Conservation (phyloP, 2,113 vertebrate genomes). For the Cricetomys ansorgei region DNA sequence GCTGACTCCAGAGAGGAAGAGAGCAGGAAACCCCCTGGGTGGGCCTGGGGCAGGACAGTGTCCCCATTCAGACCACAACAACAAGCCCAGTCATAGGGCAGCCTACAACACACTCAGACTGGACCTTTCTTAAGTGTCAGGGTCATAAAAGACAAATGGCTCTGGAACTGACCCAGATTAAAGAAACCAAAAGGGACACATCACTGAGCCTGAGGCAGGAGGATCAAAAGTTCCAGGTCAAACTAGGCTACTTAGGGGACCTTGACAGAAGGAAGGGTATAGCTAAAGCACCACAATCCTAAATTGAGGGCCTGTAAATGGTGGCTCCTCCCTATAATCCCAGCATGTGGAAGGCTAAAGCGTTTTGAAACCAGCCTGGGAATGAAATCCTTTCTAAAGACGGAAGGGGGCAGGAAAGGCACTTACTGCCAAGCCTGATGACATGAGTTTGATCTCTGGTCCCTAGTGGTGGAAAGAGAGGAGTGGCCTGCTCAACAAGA, state of each 20-base stretch:
- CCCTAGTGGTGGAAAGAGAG: not conserved
- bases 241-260: not conserved
- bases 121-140: not conserved
- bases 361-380: not conserved
- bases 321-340: not conserved
- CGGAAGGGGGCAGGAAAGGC: not conserved
- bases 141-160: not conserved
- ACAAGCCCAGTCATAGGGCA: not conserved
- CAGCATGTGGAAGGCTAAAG: not conserved
- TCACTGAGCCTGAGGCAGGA: not conserved
- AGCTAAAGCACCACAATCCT: not conserved
- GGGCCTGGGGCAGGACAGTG: not conserved
- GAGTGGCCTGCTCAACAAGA: not conserved
- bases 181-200: not conserved
- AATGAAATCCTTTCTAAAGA: not conserved
- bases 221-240: not conserved
- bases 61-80: not conserved
- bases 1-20: not conserved
- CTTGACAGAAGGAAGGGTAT: not conserved
- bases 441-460: not conserved
- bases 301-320: too few species aligned
- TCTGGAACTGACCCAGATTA: not conserved
- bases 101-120: not conserved
- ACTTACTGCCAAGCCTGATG: not conserved
- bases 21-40: not conserved